phyloP scores from a whole-genome alignment of 2,113 vertebrate species.

The Pelvicachromis taeniatus region DNA sequence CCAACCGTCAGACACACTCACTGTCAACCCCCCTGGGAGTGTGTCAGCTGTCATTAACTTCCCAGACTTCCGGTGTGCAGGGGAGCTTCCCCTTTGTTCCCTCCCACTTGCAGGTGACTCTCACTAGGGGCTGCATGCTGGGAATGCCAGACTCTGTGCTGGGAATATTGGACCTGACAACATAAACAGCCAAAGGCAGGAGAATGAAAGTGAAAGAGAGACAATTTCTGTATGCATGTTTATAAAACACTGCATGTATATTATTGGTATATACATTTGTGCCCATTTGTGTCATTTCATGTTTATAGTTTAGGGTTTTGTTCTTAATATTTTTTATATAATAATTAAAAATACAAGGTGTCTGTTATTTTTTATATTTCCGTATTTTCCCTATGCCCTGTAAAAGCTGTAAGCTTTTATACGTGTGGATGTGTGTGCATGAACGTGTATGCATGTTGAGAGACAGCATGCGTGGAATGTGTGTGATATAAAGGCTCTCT shows the following conservation, averaged over 20 bases:
- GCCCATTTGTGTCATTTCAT: neutral
- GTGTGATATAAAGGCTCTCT: slow-evolving; percentile 87
- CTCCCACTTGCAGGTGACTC: slow-evolving; percentile 58
- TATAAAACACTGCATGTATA: neutral
- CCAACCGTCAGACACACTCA: slow-evolving; percentile 32
- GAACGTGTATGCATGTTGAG: neutral
- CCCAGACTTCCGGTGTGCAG: slow-evolving; percentile 44
- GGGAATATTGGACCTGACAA: slow-evolving; percentile 36
- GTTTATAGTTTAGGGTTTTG: neutral
- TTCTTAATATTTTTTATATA: neutral
- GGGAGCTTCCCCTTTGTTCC: slow-evolving; percentile 26
- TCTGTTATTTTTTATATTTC: neutral
- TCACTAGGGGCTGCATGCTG: slow-evolving; percentile 40
- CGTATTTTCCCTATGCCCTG: neutral
- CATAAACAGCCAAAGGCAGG: slow-evolving; percentile 49
- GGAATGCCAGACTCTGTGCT: slow-evolving; percentile 29
- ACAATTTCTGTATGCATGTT: neutral
- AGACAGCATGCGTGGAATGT: slow-evolving; percentile 88
- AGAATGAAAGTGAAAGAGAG: slow-evolving; percentile 1
- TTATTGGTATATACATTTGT: neutral
- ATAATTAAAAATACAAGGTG: neutral
- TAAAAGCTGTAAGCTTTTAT: neutral
- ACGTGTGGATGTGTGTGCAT: neutral
- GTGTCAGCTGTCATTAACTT: slow-evolving; percentile 58
- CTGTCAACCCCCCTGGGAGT: slow-evolving; percentile 55